A percentile compares a stretch with the other conserved stretches of the same genome.
Evolutionary conservation across 2,113 vertebrate genomes (phyloP).

Genomic region (Elachura formosa): DNA sequence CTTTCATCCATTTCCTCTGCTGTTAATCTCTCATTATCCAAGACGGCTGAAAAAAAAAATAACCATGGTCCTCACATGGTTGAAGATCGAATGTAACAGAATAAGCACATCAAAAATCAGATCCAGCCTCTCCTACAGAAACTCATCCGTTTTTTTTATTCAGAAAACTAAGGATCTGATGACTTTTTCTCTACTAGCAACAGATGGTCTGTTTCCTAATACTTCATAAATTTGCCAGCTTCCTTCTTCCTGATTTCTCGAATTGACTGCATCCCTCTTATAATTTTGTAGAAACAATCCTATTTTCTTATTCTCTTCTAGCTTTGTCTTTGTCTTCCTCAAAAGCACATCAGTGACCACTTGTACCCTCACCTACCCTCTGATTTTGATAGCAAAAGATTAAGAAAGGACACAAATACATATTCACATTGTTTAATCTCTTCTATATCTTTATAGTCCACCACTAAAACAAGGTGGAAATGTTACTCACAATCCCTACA

Average conservation of each 20-base stretch:
- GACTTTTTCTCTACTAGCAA: neutral
- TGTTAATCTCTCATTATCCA: constrained; percentile 95
- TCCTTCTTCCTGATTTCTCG: neutral
- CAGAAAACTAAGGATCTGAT: neutral
- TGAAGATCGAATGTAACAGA: neutral
- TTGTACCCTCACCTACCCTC: neutral
- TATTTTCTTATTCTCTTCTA: neutral
- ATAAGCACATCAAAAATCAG: neutral
- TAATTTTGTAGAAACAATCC: neutral
- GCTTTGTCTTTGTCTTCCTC: neutral
- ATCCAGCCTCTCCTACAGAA: neutral
- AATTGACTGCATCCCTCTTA: neutral
- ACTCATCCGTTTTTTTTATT: neutral
- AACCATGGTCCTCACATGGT: neutral
- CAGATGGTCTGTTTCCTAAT: neutral
- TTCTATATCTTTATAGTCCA: neutral
- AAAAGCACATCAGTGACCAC: neutral
- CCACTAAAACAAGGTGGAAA: neutral
- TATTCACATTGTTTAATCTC: neutral
- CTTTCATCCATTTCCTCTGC: constrained; percentile 98
- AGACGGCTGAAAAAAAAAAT: constrained; percentile 80
- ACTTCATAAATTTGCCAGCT: neutral
- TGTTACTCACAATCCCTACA: neutral
- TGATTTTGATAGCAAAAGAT: neutral
- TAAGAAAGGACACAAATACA: neutral